Percentiles rank a stretch among this genome's conserved stretches.
phyloP scores from a whole-genome alignment of 2,113 vertebrate species.

The Ivindomyrus marchei region DNA sequence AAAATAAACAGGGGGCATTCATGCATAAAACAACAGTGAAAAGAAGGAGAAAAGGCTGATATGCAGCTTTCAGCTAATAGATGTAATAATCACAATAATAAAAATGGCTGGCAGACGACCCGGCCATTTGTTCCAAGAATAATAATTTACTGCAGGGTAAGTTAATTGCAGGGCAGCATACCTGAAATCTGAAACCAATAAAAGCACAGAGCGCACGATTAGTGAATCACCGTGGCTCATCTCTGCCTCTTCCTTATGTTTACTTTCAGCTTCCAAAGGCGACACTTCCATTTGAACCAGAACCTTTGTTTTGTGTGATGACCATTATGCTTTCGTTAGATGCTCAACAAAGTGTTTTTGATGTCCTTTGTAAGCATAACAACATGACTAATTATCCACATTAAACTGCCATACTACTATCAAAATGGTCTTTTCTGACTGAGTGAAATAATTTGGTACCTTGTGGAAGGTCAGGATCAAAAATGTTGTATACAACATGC shows the following conservation, averaged over 20 bases:
- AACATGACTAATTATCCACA: neutral
- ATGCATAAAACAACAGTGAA: neutral
- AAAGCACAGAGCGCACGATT: neutral
- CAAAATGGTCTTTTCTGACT: neutral
- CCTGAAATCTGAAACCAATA: slow-evolving; percentile 13
- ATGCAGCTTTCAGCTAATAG: slow-evolving; percentile 3
- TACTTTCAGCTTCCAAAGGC: neutral
- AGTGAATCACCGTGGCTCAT: neutral
- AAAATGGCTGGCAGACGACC: slow-evolving; percentile 7
- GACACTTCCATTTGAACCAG: neutral
- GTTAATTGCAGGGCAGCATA: slow-evolving; percentile 20
- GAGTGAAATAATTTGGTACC: neutral
- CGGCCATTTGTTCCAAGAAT: neutral
- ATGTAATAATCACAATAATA: slow-evolving; percentile 12
- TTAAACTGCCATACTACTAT: neutral
- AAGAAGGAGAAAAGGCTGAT: neutral
- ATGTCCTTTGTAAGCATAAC: neutral
- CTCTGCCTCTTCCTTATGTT: neutral
- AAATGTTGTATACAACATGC: neutral
- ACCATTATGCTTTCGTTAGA: neutral
- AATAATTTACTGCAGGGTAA: neutral
- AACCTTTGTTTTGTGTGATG: neutral
- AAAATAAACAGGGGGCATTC: neutral
- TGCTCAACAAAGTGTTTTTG: neutral
- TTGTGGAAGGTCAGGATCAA: neutral